Evolutionary conservation across 2,797 vertebrate genomes (phyloP).

Genomic region (Labroides dimidiatus): DNA sequence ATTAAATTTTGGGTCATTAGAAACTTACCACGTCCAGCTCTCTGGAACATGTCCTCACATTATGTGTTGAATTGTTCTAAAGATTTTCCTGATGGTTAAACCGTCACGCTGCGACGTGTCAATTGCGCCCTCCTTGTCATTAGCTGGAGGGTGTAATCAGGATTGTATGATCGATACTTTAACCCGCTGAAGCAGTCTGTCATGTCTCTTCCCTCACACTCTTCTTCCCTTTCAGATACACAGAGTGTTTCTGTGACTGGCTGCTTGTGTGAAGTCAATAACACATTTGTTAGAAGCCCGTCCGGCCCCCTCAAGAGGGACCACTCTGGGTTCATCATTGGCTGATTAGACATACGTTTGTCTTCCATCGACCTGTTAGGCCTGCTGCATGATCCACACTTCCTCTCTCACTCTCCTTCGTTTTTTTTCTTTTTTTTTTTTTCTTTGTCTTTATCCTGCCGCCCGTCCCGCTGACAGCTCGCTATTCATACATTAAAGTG

Average conservation of each 20-base stretch:
- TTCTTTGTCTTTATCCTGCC: slow-evolving; percentile 36
- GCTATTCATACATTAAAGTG: slow-evolving; percentile 63
- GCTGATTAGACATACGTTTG: slow-evolving; percentile 80
- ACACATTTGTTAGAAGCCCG: slow-evolving; percentile 68
- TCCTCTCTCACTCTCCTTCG: slow-evolving; percentile 15
- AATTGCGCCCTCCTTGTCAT: slow-evolving; percentile 49
- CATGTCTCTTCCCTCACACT: slow-evolving; percentile 44
- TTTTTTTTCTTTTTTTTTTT: too few relatives aligned
- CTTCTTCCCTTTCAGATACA: slow-evolving; percentile 30
- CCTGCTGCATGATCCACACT: slow-evolving; percentile 41
- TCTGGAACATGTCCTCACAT: slow-evolving; percentile 16
- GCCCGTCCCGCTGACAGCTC: slow-evolving; percentile 50
- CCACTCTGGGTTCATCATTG: slow-evolving; percentile 71
- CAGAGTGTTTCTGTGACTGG: slow-evolving; percentile 57
- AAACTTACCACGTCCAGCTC: slow-evolving; percentile 18
- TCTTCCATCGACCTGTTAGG: slow-evolving; percentile 69
- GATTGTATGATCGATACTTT: slow-evolving; percentile 60
- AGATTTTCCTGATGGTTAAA: slow-evolving; percentile 41
- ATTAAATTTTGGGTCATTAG: slow-evolving; percentile 32
- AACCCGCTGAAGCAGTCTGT: slow-evolving; percentile 43
- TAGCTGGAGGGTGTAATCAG: slow-evolving; percentile 43
- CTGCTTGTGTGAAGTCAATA: slow-evolving; percentile 75
- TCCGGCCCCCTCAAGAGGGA: slow-evolving; percentile 66
- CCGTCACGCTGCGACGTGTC: slow-evolving; percentile 56
- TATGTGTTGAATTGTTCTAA: slow-evolving; percentile 39